Conservation (phyloP, 1,140 invertebrate species). For the Oedothorax gibbosus region DNA sequence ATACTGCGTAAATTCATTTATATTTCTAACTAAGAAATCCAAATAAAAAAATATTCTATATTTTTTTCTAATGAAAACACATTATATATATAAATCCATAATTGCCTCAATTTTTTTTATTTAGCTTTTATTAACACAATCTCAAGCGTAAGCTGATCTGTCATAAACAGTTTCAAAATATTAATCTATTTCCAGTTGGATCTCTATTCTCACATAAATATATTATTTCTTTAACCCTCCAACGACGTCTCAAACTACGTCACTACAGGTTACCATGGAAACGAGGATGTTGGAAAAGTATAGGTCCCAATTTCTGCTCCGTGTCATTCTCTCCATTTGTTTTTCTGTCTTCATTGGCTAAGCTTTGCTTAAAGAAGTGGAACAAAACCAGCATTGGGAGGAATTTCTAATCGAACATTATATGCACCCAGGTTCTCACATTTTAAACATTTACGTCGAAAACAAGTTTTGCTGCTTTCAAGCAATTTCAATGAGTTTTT, state of each 20-base stretch:
- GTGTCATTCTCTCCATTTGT: conserved; percentile 38
- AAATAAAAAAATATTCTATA: too few species aligned
- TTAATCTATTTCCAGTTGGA: conserved; percentile 32
- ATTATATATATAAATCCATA: background rate
- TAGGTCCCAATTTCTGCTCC: conserved; percentile 44
- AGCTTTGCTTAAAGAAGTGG: conserved; percentile 2
- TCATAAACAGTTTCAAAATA: background rate
- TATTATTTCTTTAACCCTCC: conserved; percentile 35
- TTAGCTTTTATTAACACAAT: background rate
- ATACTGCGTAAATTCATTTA: too few species aligned
- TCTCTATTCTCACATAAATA: conserved; percentile 23
- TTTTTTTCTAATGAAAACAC: too few species aligned
- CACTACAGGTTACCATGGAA: conserved; percentile 47
- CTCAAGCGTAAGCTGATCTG: too few species aligned
- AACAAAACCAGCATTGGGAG: background rate
- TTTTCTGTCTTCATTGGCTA: conserved; percentile 40
- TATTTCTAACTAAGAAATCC: too few species aligned
- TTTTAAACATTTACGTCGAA: too few species aligned
- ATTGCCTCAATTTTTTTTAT: background rate
- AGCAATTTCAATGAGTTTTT: too few species aligned
- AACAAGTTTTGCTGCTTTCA: too few species aligned
- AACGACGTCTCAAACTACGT: conserved; percentile 41
- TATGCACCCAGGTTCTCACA: too few species aligned
- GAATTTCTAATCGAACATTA: too few species aligned
- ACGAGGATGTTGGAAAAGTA: conserved; percentile 43